A percentile compares a stretch with the other conserved stretches of the same genome.
Conservation (phyloP, 2,888 invertebrate genomes). For the Nomada fucata region DNA sequence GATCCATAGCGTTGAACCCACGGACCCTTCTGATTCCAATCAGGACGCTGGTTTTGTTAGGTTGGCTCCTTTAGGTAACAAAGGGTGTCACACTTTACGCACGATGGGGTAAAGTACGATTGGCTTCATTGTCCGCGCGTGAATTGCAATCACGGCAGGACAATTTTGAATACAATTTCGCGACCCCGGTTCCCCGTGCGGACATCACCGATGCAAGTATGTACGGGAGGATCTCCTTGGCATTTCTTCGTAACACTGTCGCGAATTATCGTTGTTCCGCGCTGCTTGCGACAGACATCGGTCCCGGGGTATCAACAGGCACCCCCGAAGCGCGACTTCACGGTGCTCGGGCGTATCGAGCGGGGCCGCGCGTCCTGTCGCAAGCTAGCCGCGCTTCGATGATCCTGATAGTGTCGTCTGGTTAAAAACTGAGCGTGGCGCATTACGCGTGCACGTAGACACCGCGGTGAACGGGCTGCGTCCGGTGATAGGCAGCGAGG, state of each 20-base stretch:
- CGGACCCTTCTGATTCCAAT: neutral
- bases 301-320: conserved; percentile 47
- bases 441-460: conserved; percentile 12
- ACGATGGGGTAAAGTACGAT: no score
- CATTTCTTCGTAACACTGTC: neutral
- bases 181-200: accelerated
- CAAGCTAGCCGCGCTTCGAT: neutral
- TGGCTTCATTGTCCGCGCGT: neutral
- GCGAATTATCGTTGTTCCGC: neutral
- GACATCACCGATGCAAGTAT: neutral
- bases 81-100: neutral
- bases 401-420: neutral
- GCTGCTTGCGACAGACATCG: conserved; percentile 12
- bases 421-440: neutral
- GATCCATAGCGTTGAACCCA: conserved; percentile 3
- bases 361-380: conserved; percentile 42
- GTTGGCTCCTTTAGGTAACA: no score
- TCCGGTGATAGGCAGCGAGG: conserved; percentile 21
- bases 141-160: neutral
- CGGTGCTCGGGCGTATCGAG: conserved; percentile 39
- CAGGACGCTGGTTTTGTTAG: neutral
- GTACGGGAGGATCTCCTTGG: neutral
- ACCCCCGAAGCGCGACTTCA: conserved; percentile 21
- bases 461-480: conserved; percentile 29
- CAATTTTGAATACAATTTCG: neutral